Percentiles rank a stretch among this genome's conserved stretches.
These are phyloP conservation scores for Synanthedon vespiformis DNA, from an alignment of 2,888 invertebrate species.

Conservation along the genomic window DNA sequence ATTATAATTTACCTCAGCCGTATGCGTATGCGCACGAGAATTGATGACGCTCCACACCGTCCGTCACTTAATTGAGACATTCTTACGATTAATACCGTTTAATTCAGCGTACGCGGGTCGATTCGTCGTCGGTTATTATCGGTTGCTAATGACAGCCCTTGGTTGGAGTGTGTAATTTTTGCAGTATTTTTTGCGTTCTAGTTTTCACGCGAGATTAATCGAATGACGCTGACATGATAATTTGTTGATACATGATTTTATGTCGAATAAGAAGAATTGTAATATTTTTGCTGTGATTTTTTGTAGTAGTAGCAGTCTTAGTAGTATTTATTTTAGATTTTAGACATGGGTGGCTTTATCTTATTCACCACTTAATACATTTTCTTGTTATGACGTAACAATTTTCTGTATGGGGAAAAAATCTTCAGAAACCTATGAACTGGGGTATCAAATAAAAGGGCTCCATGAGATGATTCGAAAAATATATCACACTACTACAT, in stretches of 20 bases:
- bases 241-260: neutral
- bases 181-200: conserved; percentile 28
- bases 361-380: too few relatives aligned
- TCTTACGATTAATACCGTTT: conserved; percentile 32
- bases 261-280: too few relatives aligned
- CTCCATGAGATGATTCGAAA: too few relatives aligned
- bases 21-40: conserved; percentile 2
- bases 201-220: conserved; percentile 28
- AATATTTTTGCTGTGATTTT: too few relatives aligned
- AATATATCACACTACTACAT: too few relatives aligned
- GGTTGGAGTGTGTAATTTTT: conserved; percentile 34
- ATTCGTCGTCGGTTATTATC: conserved; percentile 14
- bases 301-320: too few relatives aligned
- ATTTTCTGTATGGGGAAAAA: too few relatives aligned
- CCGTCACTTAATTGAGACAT: conserved; percentile 36
- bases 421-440: too few relatives aligned
- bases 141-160: conserved; percentile 19
- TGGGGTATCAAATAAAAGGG: too few relatives aligned
- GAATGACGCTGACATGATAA: conserved; percentile 4
- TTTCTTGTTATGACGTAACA: too few relatives aligned
- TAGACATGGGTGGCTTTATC: too few relatives aligned
- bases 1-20: conserved; percentile 4
- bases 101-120: conserved; percentile 28
- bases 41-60: conserved; percentile 5
- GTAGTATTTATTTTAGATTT: too few relatives aligned